Percentiles rank a stretch among this genome's conserved stretches.
phyloP scores from a whole-genome alignment of 35 echinoderm and acorn worm genomes.

The Apostichopus parvimensis region DNA sequence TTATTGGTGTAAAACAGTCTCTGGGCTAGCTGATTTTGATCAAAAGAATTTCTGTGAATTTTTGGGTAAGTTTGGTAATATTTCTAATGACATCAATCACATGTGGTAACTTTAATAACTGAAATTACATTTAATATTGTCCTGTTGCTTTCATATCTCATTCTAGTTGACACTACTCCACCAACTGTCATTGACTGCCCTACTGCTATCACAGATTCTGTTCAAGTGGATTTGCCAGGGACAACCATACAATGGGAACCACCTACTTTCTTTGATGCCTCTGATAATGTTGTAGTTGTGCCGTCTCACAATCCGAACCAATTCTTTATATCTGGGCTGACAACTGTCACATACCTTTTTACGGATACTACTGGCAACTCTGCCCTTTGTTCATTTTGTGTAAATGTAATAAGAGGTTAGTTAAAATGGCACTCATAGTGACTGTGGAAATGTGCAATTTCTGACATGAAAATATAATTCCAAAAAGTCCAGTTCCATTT shows the following conservation, averaged over 20 bases:
- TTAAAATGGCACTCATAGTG: background rate
- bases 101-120: too few species aligned
- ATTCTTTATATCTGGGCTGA: background rate
- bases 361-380: background rate
- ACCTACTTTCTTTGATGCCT: background rate
- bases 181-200: background rate
- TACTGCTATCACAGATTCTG: background rate
- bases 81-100: too few species aligned
- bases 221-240: background rate
- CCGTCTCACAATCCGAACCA: background rate
- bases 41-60: too few species aligned
- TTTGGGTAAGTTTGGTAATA: too few species aligned
- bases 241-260: background rate
- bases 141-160: too few species aligned
- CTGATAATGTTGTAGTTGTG: background rate
- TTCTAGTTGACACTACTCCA: conserved; percentile 2
- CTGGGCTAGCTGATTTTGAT: too few species aligned
- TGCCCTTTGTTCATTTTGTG: conserved; percentile 5
- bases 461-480: too few species aligned
- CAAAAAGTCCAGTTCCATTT: too few species aligned
- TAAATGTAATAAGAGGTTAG: background rate
- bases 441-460: background rate
- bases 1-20: too few species aligned
- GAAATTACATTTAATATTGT: too few species aligned
- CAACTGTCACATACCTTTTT: conserved; percentile 1